Evolutionary conservation across 2,113 vertebrate genomes (phyloP).

Genomic region (Laticauda laticaudata): DNA sequence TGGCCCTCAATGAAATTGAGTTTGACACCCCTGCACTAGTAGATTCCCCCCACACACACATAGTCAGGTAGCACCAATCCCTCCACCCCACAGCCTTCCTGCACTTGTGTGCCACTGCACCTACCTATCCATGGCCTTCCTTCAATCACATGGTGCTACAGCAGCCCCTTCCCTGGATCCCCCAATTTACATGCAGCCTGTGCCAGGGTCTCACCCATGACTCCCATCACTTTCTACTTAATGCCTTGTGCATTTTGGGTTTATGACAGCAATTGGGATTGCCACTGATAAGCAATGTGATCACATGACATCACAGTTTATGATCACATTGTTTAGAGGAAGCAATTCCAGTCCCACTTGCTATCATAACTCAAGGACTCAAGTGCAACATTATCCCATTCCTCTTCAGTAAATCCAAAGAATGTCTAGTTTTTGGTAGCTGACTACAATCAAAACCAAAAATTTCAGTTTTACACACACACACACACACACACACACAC

Average conservation of each 20-base stretch:
- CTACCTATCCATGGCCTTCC: not conserved
- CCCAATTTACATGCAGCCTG: not conserved
- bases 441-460: no score
- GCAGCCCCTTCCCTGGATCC: not conserved
- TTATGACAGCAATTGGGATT: not conserved
- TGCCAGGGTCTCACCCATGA: not conserved
- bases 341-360: no score
- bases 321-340: not conserved
- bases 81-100: not conserved
- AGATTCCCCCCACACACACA: no score
- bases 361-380: no score
- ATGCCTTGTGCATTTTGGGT: not conserved
- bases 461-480: no score
- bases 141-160: not conserved
- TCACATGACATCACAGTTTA: not conserved
- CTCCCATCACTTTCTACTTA: not conserved
- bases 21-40: no score
- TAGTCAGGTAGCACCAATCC: not conserved
- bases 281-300: not conserved
- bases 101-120: not conserved
- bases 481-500: no score
- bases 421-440: no score
- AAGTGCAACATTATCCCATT: no score
- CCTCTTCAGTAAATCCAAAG: no score
- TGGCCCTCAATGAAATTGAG: no score